Conservation (phyloP, 2,113 vertebrate genomes). For the Dasyornis broadbenti region DNA sequence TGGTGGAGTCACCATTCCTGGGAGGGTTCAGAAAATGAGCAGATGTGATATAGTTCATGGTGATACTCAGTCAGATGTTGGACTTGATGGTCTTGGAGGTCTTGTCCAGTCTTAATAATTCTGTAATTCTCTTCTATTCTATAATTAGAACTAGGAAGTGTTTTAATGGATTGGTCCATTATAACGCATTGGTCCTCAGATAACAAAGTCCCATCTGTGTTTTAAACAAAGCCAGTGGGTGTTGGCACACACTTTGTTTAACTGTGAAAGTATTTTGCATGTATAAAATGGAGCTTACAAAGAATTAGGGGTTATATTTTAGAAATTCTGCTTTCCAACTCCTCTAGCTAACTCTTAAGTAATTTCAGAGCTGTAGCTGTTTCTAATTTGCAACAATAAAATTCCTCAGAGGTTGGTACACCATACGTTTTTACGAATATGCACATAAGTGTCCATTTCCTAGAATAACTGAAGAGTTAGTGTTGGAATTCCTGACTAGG, state of each 20-base stretch:
- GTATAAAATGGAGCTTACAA: background rate
- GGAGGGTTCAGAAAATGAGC: background rate
- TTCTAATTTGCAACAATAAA: background rate
- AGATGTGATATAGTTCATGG: background rate
- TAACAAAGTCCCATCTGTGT: background rate
- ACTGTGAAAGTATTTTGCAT: background rate
- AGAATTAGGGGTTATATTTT: background rate
- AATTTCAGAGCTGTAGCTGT: background rate
- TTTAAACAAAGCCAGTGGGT: background rate
- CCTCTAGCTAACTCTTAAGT: background rate
- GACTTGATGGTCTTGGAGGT: no score
- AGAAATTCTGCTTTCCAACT: background rate
- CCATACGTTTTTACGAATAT: background rate
- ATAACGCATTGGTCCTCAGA: fast-evolving
- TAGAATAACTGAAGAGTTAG: background rate
- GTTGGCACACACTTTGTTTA: background rate
- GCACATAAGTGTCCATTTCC: background rate
- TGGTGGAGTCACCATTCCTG: background rate
- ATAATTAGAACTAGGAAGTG: background rate
- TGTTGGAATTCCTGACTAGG: background rate
- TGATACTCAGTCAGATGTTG: background rate
- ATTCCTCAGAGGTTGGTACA: background rate
- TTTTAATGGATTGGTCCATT: background rate
- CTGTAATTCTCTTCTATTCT: background rate
- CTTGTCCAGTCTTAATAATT: background rate